phyloP scores from a whole-genome alignment of 2,113 vertebrate genomes.

The Dasyurus viverrinus region DNA sequence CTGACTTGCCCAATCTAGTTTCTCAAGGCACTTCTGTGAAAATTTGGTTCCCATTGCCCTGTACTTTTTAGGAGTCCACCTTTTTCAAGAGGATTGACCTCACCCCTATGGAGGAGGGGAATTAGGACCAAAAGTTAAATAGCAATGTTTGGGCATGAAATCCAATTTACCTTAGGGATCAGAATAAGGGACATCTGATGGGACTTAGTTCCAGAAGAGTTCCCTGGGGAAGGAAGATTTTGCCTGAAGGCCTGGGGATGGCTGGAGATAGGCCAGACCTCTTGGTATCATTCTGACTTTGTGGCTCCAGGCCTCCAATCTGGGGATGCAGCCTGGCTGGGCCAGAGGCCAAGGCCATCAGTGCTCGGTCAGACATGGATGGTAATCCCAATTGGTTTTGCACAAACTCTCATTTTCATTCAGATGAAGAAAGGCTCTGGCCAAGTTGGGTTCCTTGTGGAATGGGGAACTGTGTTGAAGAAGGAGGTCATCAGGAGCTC shows the following conservation, averaged over 20 bases:
- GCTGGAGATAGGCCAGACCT: conserved; percentile 37
- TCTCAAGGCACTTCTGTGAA: neutral
- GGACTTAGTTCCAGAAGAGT: conserved; percentile 17
- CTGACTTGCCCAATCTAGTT: neutral
- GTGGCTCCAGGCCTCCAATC: conserved; percentile 23
- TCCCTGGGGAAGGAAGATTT: neutral
- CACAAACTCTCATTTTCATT: conserved; percentile 51
- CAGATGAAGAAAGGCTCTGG: conserved; percentile 51
- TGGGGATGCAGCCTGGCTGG: conserved; percentile 43
- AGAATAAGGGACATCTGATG: neutral
- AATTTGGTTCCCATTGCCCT: neutral
- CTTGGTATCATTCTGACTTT: conserved; percentile 32
- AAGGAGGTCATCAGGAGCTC: neutral
- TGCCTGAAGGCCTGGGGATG: neutral
- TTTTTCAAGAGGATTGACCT: neutral
- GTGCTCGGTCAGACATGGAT: conserved; percentile 35
- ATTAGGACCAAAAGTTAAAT: conserved; percentile 16
- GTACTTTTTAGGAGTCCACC: neutral
- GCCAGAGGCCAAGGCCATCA: conserved; percentile 64
- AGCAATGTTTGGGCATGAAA: conserved; percentile 15
- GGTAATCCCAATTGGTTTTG: conserved; percentile 46
- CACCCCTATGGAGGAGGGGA: conserved; percentile 18
- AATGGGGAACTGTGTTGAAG: neutral
- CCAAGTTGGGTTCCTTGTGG: neutral
- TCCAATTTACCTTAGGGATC: conserved; percentile 45